Conservation (phyloP, 1,140 invertebrate species). For the Brachionus calyciflorus region DNA sequence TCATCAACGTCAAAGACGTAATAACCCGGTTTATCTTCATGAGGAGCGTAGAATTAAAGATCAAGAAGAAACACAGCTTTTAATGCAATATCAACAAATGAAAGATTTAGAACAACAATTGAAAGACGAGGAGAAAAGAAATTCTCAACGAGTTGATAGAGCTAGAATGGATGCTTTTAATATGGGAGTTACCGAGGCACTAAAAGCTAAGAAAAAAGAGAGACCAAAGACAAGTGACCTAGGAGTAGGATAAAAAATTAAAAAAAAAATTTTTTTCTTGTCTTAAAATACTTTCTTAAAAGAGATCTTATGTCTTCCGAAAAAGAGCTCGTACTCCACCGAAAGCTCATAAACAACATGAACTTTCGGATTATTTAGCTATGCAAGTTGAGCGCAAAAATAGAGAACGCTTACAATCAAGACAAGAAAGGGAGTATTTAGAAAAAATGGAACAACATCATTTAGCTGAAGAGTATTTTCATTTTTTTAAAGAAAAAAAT, state of each 20-base stretch:
- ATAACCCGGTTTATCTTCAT: conserved; percentile 57
- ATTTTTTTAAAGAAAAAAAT: too few species aligned
- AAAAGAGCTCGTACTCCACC: conserved; percentile 58
- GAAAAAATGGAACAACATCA: conserved; percentile 45
- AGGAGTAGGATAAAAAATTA: neutral
- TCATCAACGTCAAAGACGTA: conserved; percentile 57
- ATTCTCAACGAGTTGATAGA: conserved; percentile 53
- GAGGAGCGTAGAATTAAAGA: conserved; percentile 56
- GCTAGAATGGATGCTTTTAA: conserved; percentile 61
- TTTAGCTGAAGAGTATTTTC: conserved; percentile 36
- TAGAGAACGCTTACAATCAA: neutral
- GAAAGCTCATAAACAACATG: conserved; percentile 54
- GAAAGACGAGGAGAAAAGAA: conserved; percentile 54
- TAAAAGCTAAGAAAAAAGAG: conserved; percentile 52
- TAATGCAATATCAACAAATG: conserved; percentile 59
- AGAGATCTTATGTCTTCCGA: conserved; percentile 59
- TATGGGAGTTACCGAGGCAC: conserved; percentile 58
- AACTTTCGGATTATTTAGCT: conserved; percentile 50
- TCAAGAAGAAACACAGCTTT: conserved; percentile 56
- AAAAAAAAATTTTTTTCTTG: neutral
- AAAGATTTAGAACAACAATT: conserved; percentile 57
- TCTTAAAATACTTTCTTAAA: conserved; percentile 47
- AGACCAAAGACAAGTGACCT: conserved; percentile 36
- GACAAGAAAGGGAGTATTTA: conserved; percentile 24
- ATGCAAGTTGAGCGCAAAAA: conserved; percentile 17